A percentile compares a stretch with the other conserved stretches of the same genome.
These are phyloP conservation scores for Rhynchotus rufescens DNA, from an alignment of 2,797 vertebrate genomes.

Conservation along the genomic window DNA sequence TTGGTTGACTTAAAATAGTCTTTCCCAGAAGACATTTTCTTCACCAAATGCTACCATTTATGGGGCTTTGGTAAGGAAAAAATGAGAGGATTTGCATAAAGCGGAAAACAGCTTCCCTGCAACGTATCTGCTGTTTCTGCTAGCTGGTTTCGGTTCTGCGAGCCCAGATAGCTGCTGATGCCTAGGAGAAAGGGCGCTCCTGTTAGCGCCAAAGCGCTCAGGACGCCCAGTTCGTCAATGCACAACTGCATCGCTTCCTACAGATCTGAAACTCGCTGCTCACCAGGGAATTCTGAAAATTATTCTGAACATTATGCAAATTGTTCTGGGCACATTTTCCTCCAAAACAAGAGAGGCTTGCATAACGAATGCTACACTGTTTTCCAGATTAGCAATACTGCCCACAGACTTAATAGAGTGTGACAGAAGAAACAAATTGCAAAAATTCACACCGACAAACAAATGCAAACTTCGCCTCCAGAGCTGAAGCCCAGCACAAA, in stretches of 20 bases:
- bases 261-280: slow-evolving; percentile 30
- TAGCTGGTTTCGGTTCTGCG: not conserved
- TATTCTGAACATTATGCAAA: slow-evolving; percentile 62
- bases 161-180: slow-evolving; percentile 24
- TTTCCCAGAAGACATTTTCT: slow-evolving; percentile 3
- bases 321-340: slow-evolving; percentile 64
- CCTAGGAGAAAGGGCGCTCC: not conserved
- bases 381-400: slow-evolving; percentile 65
- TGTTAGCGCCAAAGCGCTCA: not conserved
- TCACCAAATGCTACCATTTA: slow-evolving; percentile 6
- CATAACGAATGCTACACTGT: slow-evolving; percentile 29
- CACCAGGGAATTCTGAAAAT: slow-evolving; percentile 40
- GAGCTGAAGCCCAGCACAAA: slow-evolving; percentile 63
- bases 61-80: slow-evolving; percentile 6
- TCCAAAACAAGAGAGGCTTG: slow-evolving; percentile 59
- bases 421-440: slow-evolving; percentile 63
- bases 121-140: not conserved
- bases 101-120: not conserved
- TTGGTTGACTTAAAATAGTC: not conserved
- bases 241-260: not conserved
- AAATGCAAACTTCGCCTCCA: slow-evolving; percentile 26
- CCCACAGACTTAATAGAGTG: slow-evolving; percentile 61
- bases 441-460: slow-evolving; percentile 69
- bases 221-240: not conserved
- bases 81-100: not conserved